Evolutionary conservation across 2,113 vertebrate species (phyloP).

Genomic region (Cricetomys ansorgei): DNA sequence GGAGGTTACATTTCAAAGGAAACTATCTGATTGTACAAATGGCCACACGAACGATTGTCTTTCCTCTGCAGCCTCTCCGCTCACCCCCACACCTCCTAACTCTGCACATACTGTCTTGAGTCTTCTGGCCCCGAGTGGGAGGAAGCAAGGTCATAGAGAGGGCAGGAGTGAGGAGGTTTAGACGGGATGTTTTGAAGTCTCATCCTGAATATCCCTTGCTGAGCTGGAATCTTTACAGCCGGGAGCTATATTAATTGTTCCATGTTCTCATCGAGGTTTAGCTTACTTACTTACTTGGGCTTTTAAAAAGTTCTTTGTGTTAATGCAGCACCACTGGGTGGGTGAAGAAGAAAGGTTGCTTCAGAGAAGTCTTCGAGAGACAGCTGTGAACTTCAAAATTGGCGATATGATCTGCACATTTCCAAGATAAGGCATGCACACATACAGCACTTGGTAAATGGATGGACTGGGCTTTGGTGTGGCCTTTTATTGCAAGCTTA

Average conservation of each 20-base stretch:
- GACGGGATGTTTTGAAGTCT: neutral
- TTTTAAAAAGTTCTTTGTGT: constrained; percentile 16
- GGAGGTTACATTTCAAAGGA: constrained; percentile 74
- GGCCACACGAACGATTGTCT: constrained; percentile 61
- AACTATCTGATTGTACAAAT: constrained; percentile 64
- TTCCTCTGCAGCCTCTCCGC: constrained; percentile 31
- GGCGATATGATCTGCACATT: neutral
- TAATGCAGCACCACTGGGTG: neutral
- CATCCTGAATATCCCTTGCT: neutral
- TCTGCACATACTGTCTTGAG: constrained; percentile 49
- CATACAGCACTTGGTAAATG: neutral
- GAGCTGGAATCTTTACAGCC: neutral
- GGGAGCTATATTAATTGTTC: neutral
- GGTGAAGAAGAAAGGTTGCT: neutral
- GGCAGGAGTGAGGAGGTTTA: constrained; percentile 54
- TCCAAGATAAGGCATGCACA: no score
- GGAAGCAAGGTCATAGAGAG: constrained; percentile 63
- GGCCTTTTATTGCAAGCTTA: neutral
- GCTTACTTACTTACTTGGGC: no score
- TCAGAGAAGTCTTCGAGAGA: constrained; percentile 31
- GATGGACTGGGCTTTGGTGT: constrained; percentile 12
- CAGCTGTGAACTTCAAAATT: neutral
- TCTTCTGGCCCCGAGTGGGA: constrained; percentile 60
- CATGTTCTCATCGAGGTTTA: constrained; percentile 6
- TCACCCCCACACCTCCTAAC: neutral